phyloP scores from a whole-genome alignment of 2,797 vertebrate genomes.

The Aselliscus stoliczkanus region DNA sequence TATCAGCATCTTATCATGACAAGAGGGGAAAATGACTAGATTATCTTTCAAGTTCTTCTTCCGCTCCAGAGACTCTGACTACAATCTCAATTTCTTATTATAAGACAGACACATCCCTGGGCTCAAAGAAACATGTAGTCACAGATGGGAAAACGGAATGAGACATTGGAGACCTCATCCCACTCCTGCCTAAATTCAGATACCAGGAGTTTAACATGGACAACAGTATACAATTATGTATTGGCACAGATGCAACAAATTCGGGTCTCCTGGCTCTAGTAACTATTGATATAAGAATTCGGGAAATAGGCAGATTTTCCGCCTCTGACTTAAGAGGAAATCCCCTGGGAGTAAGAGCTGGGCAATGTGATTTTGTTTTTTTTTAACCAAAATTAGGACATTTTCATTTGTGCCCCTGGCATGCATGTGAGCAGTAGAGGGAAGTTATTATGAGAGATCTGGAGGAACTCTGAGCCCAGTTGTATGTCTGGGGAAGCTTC shows the following conservation, averaged over 20 bases:
- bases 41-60: background rate
- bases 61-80: background rate
- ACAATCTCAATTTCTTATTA: background rate
- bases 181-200: background rate
- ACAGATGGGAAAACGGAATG: background rate
- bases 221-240: background rate
- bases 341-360: background rate
- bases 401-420: background rate
- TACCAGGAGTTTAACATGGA: background rate
- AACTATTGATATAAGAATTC: background rate
- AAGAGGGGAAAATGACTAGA: background rate
- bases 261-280: background rate
- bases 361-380: background rate
- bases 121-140: background rate
- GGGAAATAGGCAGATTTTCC: background rate
- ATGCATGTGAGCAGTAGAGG: background rate
- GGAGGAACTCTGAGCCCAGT: background rate
- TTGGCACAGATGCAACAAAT: background rate
- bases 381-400: background rate
- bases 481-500: background rate
- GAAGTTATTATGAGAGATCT: background rate
- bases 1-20: background rate
- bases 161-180: background rate
- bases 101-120: background rate
- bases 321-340: background rate